phyloP scores from a whole-genome alignment of 2,888 invertebrate genomes.

The Drosophila stalkeri region DNA sequence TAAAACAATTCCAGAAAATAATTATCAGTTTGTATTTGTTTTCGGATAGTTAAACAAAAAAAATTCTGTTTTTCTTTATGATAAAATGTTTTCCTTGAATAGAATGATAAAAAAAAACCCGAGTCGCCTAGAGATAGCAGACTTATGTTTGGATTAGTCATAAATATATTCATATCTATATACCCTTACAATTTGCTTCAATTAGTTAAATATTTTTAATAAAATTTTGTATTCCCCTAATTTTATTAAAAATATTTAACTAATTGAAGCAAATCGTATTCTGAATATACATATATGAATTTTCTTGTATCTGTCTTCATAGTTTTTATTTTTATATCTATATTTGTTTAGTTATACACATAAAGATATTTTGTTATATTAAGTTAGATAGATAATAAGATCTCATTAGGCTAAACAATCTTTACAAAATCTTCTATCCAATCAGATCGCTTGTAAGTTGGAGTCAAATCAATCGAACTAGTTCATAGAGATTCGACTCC shows the following conservation, averaged over 20 bases:
- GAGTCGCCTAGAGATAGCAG: not conserved
- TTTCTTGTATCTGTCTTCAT: not conserved
- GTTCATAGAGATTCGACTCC: not conserved
- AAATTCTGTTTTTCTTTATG: not conserved
- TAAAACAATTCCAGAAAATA: constrained; percentile 3
- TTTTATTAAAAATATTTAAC: not conserved
- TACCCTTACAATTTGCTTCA: not conserved
- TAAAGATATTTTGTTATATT: not conserved
- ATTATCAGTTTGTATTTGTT: constrained; percentile 23
- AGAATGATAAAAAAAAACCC: constrained; percentile 5
- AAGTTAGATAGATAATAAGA: too few relatives aligned
- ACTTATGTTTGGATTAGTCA: not conserved
- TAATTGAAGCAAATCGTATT: not conserved
- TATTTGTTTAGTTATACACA: not conserved
- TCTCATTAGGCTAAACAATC: not conserved
- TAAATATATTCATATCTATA: too few relatives aligned
- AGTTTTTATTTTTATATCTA: not conserved
- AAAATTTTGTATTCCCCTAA: too few relatives aligned
- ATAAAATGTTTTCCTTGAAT: constrained; percentile 8
- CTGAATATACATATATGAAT: not conserved
- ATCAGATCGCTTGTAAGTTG: not conserved
- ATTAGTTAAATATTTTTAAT: not conserved
- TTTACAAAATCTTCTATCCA: not conserved
- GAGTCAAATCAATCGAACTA: not conserved
- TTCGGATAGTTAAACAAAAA: not conserved